phyloP scores from a whole-genome alignment of 53 echinoderm and acorn worm species.

The Temnopleurus reevesii region DNA sequence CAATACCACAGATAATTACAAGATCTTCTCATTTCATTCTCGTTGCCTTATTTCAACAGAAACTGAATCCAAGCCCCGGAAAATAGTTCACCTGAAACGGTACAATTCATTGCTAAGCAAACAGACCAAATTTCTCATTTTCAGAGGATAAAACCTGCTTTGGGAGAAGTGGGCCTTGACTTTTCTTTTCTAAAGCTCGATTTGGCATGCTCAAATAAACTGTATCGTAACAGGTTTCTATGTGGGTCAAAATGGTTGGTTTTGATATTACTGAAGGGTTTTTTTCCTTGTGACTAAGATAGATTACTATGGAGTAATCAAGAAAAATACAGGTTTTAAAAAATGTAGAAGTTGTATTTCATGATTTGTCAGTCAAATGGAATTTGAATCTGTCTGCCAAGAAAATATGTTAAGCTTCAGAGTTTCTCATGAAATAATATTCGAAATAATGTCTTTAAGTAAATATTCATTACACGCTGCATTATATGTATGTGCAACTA shows the following conservation, averaged over 20 bases:
- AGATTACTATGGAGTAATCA: not conserved
- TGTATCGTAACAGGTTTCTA: not conserved
- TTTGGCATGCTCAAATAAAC: not conserved
- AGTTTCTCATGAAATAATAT: too few species aligned
- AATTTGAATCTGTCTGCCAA: too few species aligned
- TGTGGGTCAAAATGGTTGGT: not conserved
- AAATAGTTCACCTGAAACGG: not conserved
- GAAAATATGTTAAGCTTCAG: too few species aligned
- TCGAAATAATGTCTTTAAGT: too few species aligned
- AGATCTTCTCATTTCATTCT: not conserved
- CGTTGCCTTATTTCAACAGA: not conserved
- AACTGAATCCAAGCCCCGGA: not conserved
- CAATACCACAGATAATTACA: not conserved
- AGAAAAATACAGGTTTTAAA: not conserved
- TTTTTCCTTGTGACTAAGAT: not conserved
- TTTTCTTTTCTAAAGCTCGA: not conserved
- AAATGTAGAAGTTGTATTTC: too few species aligned
- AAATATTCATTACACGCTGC: too few species aligned
- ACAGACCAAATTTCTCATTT: not conserved
- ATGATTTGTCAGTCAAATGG: too few species aligned
- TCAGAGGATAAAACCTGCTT: constrained; percentile 7
- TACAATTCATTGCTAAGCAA: not conserved
- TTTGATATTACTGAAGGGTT: not conserved
- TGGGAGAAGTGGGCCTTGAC: not conserved
- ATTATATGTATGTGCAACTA: too few species aligned